Evolutionary conservation across 2,113 vertebrate species (phyloP).

Genomic region (Scytalopus superciliaris): DNA sequence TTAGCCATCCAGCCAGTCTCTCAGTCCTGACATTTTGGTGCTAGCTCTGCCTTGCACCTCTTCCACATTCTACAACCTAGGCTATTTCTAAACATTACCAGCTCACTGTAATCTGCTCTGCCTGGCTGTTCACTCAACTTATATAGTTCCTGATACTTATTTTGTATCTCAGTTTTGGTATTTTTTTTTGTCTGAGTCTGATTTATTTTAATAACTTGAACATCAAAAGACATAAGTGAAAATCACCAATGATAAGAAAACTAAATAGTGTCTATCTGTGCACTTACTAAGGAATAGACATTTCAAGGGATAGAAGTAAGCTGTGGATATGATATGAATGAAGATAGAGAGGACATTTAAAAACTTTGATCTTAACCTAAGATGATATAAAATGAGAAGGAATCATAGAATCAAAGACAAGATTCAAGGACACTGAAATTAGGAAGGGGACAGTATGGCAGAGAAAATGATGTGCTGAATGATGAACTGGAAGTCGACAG

Average conservation of each 20-base stretch:
- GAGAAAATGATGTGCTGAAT: not conserved
- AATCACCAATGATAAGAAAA: not conserved
- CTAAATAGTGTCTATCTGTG: not conserved
- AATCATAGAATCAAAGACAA: not conserved
- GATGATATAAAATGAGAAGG: not conserved
- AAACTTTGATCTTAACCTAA: not conserved
- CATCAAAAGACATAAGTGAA: not conserved
- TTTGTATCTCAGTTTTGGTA: not conserved
- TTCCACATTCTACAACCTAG: not conserved
- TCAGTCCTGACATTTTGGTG: not conserved
- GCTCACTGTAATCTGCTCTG: not conserved
- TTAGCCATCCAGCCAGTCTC: not conserved
- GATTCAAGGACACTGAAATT: not conserved
- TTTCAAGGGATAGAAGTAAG: slow-evolving; percentile 15
- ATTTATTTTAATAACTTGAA: not conserved
- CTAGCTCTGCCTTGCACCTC: not conserved
- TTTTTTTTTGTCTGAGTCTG: not conserved
- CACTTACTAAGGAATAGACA: not conserved
- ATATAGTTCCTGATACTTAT: not conserved
- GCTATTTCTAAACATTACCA: not conserved
- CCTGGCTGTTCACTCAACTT: not conserved
- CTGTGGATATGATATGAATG: not conserved
- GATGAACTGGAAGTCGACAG: not conserved
- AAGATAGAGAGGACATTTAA: not conserved
- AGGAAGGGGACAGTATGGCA: not conserved